These are phyloP conservation scores for Notothenia rossii DNA, from an alignment of 2,113 vertebrate genomes.

Conservation along the genomic window DNA sequence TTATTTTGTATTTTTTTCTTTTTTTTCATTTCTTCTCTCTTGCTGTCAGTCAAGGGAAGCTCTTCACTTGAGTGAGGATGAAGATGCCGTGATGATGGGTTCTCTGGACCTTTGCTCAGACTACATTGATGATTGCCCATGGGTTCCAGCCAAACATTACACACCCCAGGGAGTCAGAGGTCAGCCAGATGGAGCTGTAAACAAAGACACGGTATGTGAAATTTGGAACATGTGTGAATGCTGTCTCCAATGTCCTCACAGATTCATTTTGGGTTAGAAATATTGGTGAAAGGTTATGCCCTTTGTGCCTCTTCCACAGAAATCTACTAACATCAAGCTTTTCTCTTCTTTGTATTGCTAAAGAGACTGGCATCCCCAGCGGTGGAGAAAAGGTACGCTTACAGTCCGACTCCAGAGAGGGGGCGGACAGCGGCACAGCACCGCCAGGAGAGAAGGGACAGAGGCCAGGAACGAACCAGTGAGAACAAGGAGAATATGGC, in stretches of 20 bases:
- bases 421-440: conserved; percentile 34
- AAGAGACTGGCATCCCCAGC: conserved; percentile 64
- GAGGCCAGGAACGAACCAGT: conserved; percentile 50
- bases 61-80: conserved; percentile 73
- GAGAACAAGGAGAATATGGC: conserved; percentile 90
- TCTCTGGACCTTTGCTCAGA: conserved; percentile 79
- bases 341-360: conserved; percentile 11
- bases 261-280: not conserved
- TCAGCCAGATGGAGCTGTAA: conserved; percentile 39
- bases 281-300: not conserved
- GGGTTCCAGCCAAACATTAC: conserved; percentile 25
- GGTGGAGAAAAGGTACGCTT: conserved; percentile 51
- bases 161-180: conserved; percentile 62
- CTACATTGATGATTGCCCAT: conserved; percentile 75
- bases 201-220: conserved; percentile 53
- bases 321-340: conserved; percentile 5
- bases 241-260: not conserved
- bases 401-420: conserved; percentile 51
- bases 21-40: not conserved
- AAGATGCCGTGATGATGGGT: conserved; percentile 65
- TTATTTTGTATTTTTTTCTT: not conserved
- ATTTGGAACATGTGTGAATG: not conserved
- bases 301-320: not conserved
- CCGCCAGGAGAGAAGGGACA: conserved; percentile 67
- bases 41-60: conserved; percentile 72